These are phyloP conservation scores for Plebejus argus DNA, from an alignment of 2,888 invertebrate species.

Conservation along the genomic window DNA sequence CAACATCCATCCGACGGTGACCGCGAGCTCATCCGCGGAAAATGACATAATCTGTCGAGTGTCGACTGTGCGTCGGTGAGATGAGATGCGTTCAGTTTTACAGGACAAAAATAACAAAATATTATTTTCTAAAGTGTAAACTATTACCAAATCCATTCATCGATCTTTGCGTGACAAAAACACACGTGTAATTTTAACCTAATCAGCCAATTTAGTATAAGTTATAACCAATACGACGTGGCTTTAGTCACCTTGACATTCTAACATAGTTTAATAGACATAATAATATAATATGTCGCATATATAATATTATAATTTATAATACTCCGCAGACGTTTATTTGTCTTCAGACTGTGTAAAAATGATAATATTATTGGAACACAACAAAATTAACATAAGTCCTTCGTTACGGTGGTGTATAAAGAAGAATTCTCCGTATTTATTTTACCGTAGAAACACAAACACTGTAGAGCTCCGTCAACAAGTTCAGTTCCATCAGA, in stretches of 20 bases:
- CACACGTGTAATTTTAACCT: too few species aligned
- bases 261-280: not conserved
- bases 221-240: not conserved
- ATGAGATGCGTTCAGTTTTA: too few species aligned
- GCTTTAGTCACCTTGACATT: constrained; percentile 7
- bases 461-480: constrained; percentile 13
- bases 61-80: too few species aligned
- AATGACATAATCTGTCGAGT: too few species aligned
- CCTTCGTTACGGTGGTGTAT: constrained; percentile 7
- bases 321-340: not conserved
- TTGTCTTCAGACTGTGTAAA: not conserved
- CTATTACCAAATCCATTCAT: too few species aligned
- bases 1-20: too few species aligned
- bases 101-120: too few species aligned
- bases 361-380: constrained; percentile 7
- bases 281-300: not conserved
- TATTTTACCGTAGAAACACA: constrained; percentile 20
- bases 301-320: too few species aligned
- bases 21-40: too few species aligned
- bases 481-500: constrained; percentile 24
- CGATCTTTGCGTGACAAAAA: too few species aligned
- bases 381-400: constrained; percentile 1
- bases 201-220: not conserved
- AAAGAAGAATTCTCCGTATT: constrained; percentile 10
- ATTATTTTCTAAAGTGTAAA: too few species aligned